Percentiles rank a stretch among this genome's conserved stretches.
phyloP scores from a whole-genome alignment of 2,797 vertebrate species.

The Mycteria americana region DNA sequence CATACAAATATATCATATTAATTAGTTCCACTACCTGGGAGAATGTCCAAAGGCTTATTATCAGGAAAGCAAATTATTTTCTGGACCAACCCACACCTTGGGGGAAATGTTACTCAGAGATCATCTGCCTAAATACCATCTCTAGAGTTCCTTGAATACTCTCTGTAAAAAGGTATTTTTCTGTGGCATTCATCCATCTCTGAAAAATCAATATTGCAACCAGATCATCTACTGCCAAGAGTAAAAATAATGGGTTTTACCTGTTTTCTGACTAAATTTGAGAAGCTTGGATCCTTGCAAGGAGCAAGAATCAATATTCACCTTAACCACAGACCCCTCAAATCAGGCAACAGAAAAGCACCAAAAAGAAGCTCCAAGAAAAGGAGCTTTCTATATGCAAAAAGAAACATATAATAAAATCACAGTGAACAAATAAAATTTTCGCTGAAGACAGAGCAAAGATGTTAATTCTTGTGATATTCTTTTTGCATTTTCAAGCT shows the following conservation, averaged over 20 bases:
- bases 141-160: neutral
- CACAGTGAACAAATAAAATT: neutral
- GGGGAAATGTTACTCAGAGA: neutral
- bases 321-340: neutral
- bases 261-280: neutral
- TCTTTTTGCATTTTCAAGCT: neutral
- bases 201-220: neutral
- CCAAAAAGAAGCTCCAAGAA: neutral
- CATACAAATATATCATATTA: neutral
- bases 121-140: neutral
- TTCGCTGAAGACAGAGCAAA: neutral
- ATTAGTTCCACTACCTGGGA: conserved; percentile 4
- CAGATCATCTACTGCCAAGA: neutral
- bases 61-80: neutral
- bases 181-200: neutral
- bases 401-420: neutral
- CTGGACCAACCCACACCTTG: neutral
- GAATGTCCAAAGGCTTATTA: conserved; percentile 8
- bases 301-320: neutral
- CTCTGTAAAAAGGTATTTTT: neutral
- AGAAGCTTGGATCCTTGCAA: neutral
- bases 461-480: neutral
- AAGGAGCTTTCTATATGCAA: neutral
- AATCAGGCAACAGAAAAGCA: neutral
- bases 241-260: neutral